Conservation (phyloP, 2,113 vertebrate genomes). For the Siphamia tubifer region DNA sequence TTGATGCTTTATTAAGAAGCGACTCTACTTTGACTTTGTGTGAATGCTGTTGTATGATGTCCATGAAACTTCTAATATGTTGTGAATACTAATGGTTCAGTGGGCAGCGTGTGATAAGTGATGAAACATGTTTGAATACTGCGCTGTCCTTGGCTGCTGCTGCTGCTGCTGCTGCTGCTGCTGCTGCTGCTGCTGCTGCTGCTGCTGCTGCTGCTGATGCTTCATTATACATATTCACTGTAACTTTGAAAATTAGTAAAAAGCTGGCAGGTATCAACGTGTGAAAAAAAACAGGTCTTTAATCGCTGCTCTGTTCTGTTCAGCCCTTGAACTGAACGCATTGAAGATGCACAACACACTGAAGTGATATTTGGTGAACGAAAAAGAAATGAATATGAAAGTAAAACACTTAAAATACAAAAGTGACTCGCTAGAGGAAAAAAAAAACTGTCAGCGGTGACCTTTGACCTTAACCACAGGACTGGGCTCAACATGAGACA, state of each 20-base stretch:
- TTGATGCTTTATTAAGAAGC: conserved; percentile 64
- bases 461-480: conserved; percentile 51
- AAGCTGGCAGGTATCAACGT: conserved; percentile 70
- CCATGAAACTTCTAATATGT: conserved; percentile 69
- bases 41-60: conserved; percentile 55
- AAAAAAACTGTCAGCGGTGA: conserved; percentile 55
- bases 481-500: conserved; percentile 39
- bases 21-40: conserved; percentile 56
- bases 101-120: conserved; percentile 59
- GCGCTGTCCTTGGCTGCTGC: conserved; percentile 65
- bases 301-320: conserved; percentile 54
- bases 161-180: too few species aligned
- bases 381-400: conserved; percentile 68
- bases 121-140: conserved; percentile 63
- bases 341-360: conserved; percentile 49
- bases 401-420: conserved; percentile 72
- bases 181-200: too few species aligned
- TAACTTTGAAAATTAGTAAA: conserved; percentile 70
- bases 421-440: conserved; percentile 55
- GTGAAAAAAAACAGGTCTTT: conserved; percentile 64
- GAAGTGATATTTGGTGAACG: conserved; percentile 55
- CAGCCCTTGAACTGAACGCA: conserved; percentile 71
- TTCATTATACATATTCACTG: conserved; percentile 53
- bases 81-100: conserved; percentile 68
- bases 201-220: too few species aligned